Evolutionary conservation across 2,113 vertebrate species (phyloP), one percentile per base, ranked within the genome.

Genomic region (Nicator chloris): DNA sequence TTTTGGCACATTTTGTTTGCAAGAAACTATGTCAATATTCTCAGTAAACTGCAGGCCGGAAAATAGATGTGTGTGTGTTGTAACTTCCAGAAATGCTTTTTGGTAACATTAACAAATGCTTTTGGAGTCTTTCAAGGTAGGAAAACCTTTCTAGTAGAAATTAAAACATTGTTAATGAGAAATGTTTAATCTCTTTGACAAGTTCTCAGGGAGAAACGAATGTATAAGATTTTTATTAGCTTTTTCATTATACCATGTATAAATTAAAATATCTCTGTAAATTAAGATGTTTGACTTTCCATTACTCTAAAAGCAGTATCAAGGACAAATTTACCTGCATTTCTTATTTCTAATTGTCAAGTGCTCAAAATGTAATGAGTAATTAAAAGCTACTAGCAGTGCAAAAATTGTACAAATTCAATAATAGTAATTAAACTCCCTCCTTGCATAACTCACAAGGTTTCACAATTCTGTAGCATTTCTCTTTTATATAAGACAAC

Each of bases 391-490:
- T 84, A 81, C 69, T 31, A 75, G n/a, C 80, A 42, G 61, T 68
- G 69, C n/a, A 86, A 89, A 93, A 69, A 78, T 37, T 26, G 10
- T 65, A 57, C 63, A 76, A 72, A 93, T 84, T 87, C 91, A 83
- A 31, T 63, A 42, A 59, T 50, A 73, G 54, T 79, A 72, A 85
- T 92, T 95, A 87, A 90, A 90, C n/a, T 73, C 30, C 33, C 44
- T 91, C 39, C 79, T 96, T 96, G 88, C 83, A 39, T 95, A 96
- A 97, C 91, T 88, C 66, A 59, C 22, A 35, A 68, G 61, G 47
- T 97, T 96, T 92, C 95, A 92, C 86, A 96, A 95, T 91, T 90
- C 47, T 66, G n/a, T 51, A 86, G 42, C 35, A 49, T 90, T 96
- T 93, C 70, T 89, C 50, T 71, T 92, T 93, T 93, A 93, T 82